phyloP scores from a whole-genome alignment of 2,113 vertebrate genomes.

The Actenoides hombroni region DNA sequence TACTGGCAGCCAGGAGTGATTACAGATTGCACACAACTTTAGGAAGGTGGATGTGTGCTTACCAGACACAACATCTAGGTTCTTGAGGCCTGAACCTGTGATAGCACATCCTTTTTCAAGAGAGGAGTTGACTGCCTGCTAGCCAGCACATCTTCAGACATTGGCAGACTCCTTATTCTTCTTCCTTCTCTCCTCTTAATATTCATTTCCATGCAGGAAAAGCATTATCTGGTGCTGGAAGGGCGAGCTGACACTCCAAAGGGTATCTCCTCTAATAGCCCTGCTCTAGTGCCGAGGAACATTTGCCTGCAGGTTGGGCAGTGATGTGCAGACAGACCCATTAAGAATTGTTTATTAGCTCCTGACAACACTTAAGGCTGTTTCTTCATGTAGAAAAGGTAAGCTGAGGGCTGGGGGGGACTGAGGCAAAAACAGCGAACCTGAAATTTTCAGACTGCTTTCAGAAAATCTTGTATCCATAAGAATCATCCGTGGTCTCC shows the following conservation, averaged over 20 bases:
- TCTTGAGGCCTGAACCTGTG: background rate
- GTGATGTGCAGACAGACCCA: background rate
- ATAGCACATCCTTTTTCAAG: accelerated
- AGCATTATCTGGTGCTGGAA: background rate
- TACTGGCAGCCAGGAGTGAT: background rate
- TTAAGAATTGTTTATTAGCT: background rate
- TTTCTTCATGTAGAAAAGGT: slow-evolving; percentile 9
- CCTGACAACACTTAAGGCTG: background rate
- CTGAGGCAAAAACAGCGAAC: background rate
- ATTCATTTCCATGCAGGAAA: background rate
- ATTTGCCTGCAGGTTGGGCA: background rate
- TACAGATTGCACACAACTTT: background rate
- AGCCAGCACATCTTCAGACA: background rate
- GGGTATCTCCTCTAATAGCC: background rate
- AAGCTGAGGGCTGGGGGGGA: background rate
- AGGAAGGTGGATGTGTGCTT: background rate
- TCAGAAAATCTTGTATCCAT: background rate
- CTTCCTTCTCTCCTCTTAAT: background rate
- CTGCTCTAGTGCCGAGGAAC: background rate
- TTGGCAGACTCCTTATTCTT: background rate
- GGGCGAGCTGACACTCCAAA: background rate
- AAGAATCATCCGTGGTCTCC: background rate
- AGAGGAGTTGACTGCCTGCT: background rate
- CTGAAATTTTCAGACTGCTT: background rate
- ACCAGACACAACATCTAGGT: background rate